phyloP scores from a whole-genome alignment of 2,797 vertebrate species.

The Cyclura pinguis region DNA sequence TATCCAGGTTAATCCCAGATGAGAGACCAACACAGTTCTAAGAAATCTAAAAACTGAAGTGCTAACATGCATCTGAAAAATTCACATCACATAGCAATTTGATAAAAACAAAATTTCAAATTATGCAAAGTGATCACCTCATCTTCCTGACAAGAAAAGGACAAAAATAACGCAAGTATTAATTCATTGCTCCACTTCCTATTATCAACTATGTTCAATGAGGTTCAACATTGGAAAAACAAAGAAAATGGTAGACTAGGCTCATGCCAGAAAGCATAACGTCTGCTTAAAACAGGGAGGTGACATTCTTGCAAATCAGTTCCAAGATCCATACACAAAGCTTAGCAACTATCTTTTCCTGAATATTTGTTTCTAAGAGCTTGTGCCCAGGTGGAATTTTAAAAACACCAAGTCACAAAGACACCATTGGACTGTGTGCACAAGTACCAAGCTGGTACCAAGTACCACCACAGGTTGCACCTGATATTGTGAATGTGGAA shows the following conservation, averaged over 20 bases:
- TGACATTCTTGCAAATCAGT: background rate
- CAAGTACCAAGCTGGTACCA: background rate
- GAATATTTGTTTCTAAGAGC: background rate
- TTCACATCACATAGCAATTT: slow-evolving; percentile 77
- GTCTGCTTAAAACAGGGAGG: background rate
- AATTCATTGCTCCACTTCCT: slow-evolving; percentile 69
- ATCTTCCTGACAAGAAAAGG: slow-evolving; percentile 89
- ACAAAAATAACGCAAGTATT: slow-evolving; percentile 83
- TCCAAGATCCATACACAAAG: background rate
- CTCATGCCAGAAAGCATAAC: slow-evolving; percentile 16
- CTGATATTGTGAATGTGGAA: background rate
- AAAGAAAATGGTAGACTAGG: slow-evolving; percentile 33
- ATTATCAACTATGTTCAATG: slow-evolving; percentile 50
- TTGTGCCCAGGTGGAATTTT: background rate
- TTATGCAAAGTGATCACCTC: slow-evolving; percentile 90
- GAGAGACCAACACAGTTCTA: slow-evolving; percentile 49
- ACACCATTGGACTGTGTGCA: background rate
- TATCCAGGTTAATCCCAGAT: slow-evolving; percentile 51
- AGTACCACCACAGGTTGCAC: background rate
- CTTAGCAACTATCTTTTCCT: background rate
- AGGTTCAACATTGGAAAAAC: slow-evolving; percentile 47
- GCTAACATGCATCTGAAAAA: slow-evolving; percentile 79
- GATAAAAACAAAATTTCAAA: slow-evolving; percentile 73
- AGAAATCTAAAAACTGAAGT: slow-evolving; percentile 66
- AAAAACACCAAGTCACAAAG: background rate